Conservation (phyloP, 2,797 vertebrate genomes). For the Glyptemys insculpta region DNA sequence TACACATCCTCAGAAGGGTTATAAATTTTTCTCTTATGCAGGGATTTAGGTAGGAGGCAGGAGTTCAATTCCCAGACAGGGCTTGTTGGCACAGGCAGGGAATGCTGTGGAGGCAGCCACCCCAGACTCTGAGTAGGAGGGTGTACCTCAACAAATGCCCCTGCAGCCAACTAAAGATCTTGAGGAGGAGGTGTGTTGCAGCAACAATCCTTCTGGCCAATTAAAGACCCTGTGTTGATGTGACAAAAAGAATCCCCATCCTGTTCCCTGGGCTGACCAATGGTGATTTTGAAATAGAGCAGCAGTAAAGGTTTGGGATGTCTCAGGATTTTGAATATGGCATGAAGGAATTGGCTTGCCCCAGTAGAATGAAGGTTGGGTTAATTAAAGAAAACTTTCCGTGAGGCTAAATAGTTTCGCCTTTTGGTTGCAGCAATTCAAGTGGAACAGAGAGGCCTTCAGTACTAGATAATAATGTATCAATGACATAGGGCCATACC, state of each 20-base stretch:
- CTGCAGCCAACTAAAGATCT: not conserved
- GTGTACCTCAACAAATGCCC: not conserved
- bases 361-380: not conserved
- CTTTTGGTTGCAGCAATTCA: not conserved
- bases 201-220: not conserved
- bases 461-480: not conserved
- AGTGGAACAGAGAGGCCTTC: not conserved
- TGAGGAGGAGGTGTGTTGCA: not conserved
- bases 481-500: not conserved
- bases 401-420: not conserved
- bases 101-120: not conserved
- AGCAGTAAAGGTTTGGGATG: not conserved
- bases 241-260: not conserved
- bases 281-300: not conserved
- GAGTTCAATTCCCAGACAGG: not conserved
- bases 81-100: not conserved
- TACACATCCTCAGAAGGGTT: not conserved
- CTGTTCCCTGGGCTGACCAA: not conserved
- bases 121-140: not conserved
- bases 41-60: not conserved
- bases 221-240: not conserved
- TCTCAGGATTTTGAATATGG: not conserved
- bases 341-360: not conserved
- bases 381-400: not conserved
- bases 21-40: not conserved